Conservation (phyloP, 2,888 invertebrate species). For the Drosophila mercatorum region DNA sequence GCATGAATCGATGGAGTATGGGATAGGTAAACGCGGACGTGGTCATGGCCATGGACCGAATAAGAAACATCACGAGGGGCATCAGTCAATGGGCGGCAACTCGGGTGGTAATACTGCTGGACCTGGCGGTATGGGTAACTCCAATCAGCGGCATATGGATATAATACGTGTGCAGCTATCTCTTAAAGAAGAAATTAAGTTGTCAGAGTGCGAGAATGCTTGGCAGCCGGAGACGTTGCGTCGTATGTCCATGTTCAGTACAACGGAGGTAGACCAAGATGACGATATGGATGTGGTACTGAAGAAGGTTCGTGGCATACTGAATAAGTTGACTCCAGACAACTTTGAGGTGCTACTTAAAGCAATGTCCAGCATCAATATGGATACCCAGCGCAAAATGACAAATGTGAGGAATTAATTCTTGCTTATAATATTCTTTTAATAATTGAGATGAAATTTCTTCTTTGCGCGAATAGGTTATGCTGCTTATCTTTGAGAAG, state of each 20-base stretch:
- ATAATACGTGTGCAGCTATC: slow-evolving; percentile 82
- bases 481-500: slow-evolving; percentile 83
- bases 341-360: slow-evolving; percentile 82
- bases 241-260: slow-evolving; percentile 52
- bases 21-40: slow-evolving; percentile 73
- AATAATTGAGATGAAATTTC: neutral
- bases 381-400: slow-evolving; percentile 79
- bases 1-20: slow-evolving; percentile 77
- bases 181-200: slow-evolving; percentile 82
- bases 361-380: slow-evolving; percentile 78
- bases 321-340: slow-evolving; percentile 82
- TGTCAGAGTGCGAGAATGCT: slow-evolving; percentile 82
- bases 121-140: slow-evolving; percentile 28
- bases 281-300: slow-evolving; percentile 76
- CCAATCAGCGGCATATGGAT: slow-evolving; percentile 73
- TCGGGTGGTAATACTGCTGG: slow-evolving; percentile 37
- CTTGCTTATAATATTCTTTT: neutral
- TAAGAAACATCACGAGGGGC: slow-evolving; percentile 70
- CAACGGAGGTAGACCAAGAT: slow-evolving; percentile 48
- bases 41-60: slow-evolving; percentile 53
- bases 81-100: slow-evolving; percentile 59
- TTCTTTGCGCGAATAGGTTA: slow-evolving; percentile 62
- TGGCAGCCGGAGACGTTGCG: slow-evolving; percentile 81
- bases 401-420: slow-evolving; percentile 68
- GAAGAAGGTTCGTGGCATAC: slow-evolving; percentile 82